Percentiles rank a stretch among this genome's conserved stretches.
These are phyloP conservation scores for Chlorops oryzae DNA, from an alignment of 1,140 invertebrate genomes.

Conservation along the genomic window DNA sequence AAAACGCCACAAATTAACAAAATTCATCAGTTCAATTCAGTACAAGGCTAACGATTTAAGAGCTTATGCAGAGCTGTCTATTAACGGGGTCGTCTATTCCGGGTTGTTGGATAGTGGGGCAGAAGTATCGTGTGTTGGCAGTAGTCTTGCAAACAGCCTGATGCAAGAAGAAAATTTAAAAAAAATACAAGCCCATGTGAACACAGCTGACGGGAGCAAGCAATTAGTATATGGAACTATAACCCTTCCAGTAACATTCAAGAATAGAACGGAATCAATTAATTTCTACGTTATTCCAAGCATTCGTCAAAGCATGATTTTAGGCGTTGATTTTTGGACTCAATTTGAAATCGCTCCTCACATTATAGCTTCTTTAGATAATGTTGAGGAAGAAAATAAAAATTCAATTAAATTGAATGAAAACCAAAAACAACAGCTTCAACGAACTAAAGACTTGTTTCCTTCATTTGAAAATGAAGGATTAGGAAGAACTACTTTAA, in stretches of 20 bases:
- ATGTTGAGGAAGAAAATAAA: background rate
- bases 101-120: no score
- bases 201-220: no score
- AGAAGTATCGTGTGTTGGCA: no score
- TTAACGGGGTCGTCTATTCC: no score
- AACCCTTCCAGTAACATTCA: background rate
- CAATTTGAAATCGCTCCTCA: constrained; percentile 3
- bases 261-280: constrained; percentile 1
- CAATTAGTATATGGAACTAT: no score
- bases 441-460: background rate
- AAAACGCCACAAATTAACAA: no score
- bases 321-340: constrained; percentile 16
- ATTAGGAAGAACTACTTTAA: background rate
- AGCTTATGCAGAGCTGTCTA: background rate
- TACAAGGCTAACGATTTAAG: background rate
- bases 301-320: constrained; percentile 10
- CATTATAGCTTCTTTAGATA: background rate
- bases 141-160: no score
- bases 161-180: no score
- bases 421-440: background rate
- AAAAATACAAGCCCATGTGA: no score
- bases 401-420: background rate
- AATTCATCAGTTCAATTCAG: background rate
- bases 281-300: constrained; percentile 10
- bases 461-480: constrained; percentile 3